A percentile compares a stretch with the other conserved stretches of the same genome.
Evolutionary conservation across 2,113 vertebrate genomes (phyloP).

Genomic region (Baryphthengus martii): DNA sequence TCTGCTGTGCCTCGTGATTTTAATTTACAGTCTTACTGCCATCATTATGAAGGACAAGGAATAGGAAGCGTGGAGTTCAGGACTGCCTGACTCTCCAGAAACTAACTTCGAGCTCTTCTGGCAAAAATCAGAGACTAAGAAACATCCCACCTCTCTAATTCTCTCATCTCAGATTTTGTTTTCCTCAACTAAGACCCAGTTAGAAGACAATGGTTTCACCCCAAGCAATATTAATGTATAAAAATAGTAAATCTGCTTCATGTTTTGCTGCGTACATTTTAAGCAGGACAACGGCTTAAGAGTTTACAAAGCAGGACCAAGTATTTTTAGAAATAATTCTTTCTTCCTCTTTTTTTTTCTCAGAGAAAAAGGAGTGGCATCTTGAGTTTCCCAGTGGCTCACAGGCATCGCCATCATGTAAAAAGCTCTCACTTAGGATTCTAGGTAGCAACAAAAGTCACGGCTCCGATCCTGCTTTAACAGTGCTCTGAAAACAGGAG

Average conservation of each 20-base stretch:
- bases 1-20: neutral
- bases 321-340: neutral
- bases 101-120: neutral
- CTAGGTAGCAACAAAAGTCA: neutral
- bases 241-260: neutral
- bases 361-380: neutral
- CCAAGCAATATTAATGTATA: neutral
- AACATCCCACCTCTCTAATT: neutral
- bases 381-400: neutral
- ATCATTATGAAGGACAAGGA: neutral
- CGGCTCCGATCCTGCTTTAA: neutral
- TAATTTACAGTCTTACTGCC: neutral
- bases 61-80: neutral
- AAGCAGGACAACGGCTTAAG: neutral
- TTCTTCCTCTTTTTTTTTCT: neutral
- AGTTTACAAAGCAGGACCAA: neutral
- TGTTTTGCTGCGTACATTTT: neutral
- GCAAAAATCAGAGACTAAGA: neutral
- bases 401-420: neutral
- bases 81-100: neutral
- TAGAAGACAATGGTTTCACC: neutral
- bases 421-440: neutral
- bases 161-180: neutral
- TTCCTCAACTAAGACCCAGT: slow-evolving; percentile 28
- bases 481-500: neutral